Evolutionary conservation across 2,888 invertebrate genomes (phyloP).

Genomic region (Strigamia transsilvanica): DNA sequence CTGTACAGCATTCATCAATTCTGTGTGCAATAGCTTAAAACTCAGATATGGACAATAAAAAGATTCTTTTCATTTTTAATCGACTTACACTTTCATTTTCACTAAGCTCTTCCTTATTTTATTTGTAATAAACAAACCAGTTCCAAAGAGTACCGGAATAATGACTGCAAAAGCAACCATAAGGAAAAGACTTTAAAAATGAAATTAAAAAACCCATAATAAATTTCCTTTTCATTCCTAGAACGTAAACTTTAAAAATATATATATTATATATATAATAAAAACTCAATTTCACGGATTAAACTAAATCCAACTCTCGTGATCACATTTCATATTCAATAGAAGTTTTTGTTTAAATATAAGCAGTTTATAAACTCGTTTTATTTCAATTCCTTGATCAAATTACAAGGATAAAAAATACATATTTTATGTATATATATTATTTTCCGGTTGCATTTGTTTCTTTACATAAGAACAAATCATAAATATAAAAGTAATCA

Average conservation of each 20-base stretch:
- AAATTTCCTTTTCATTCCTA: constrained; percentile 14
- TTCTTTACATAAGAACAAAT: too few relatives aligned
- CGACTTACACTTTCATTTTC: constrained; percentile 10
- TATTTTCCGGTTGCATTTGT: too few relatives aligned
- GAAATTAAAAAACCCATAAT: background rate
- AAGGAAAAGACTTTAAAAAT: background rate
- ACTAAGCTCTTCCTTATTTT: background rate
- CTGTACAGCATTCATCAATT: too few relatives aligned
- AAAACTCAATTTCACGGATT: too few relatives aligned
- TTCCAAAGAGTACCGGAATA: background rate
- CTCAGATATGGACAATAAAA: background rate
- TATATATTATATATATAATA: too few relatives aligned
- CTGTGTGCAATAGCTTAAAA: background rate
- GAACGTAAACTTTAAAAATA: too few relatives aligned
- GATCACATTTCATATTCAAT: too few relatives aligned
- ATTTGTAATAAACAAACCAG: constrained; percentile 13
- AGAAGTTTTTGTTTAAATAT: too few relatives aligned
- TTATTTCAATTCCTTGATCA: too few relatives aligned
- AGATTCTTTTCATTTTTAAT: background rate
- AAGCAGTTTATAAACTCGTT: too few relatives aligned
- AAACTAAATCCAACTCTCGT: background rate
- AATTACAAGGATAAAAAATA: too few relatives aligned
- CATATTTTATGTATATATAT: too few relatives aligned
- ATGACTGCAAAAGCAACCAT: background rate
- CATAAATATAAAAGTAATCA: background rate